Base-by-base conservation (phyloP, 1,140 invertebrate genomes). In the Zaprionus africanus region DNA sequence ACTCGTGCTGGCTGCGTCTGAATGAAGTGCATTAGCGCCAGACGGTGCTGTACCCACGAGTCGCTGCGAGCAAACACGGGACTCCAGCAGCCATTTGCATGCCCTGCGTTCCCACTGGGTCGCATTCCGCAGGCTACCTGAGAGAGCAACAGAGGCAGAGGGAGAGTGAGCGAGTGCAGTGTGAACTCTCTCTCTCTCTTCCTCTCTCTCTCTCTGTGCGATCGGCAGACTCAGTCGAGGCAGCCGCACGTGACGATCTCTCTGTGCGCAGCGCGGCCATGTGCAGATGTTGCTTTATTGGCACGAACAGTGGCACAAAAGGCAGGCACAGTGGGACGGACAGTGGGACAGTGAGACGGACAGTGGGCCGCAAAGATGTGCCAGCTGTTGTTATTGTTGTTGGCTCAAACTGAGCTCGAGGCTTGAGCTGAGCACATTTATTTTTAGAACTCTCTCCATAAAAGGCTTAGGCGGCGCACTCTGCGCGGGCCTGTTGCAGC, bases 1-100 rank as follows among this genome's bases (percentile, higher is more conserved):
- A 83, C 81, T 78, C 66, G 69, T 56, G 78, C 67, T 46, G 67
- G 51, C 56, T 62, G 60, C 43, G 61, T 43, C 62, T 77, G 43
- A 81, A 76, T 81, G 81, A 82, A 82, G 65, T 79, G 79, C 82
- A 85, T 49, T 67, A 41, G 36, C 64, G 46, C 57, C 67, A 67
- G 78, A 84, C 84, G 86, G 85, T 81, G 86, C 84, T 88, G 75
- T 85, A 85, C 82, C 68, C 46, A n/a, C 9, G n/a, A 49, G 46
- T 19, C 46, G 26, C 41, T 2, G 24, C 56, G 28, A 6, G n/a
- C 13, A 67, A 24, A 31, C 56, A 58, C 28, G 56, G 31, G 56
- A 58, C 56, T 34, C 54, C 46, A 11, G 46, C 46, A 19, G 17
- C 46, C 38, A 19, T 49, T 49, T 49, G 46, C 46, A 49, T 49